Conservation (phyloP, 2,113 vertebrate species). For the Oxyruncus cristatus region DNA sequence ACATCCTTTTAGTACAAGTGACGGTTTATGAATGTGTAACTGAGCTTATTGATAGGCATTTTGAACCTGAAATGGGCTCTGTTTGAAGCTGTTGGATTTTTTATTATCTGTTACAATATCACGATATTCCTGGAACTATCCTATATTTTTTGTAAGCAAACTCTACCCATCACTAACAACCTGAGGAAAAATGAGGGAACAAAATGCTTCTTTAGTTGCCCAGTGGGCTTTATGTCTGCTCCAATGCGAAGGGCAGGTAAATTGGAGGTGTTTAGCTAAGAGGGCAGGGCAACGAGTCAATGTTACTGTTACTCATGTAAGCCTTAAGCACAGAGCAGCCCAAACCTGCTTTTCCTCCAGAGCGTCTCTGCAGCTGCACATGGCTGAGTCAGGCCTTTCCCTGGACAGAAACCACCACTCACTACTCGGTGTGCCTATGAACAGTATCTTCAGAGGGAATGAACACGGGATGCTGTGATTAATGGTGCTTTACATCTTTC, state of each 20-base stretch:
- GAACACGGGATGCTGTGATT: neutral
- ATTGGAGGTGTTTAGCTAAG: neutral
- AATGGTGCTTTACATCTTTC: neutral
- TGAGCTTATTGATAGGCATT: neutral
- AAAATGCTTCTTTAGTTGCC: neutral
- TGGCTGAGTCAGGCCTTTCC: neutral
- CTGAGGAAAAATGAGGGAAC: neutral
- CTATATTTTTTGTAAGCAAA: neutral
- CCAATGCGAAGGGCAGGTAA: neutral
- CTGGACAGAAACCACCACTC: neutral
- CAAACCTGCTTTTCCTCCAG: neutral
- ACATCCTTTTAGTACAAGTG: neutral
- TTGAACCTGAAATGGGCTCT: neutral
- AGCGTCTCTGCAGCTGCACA: neutral
- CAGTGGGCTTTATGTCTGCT: neutral
- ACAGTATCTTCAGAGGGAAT: neutral
- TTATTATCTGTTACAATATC: neutral
- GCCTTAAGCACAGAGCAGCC: neutral
- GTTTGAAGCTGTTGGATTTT: neutral
- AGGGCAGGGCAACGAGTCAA: neutral
- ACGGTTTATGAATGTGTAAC: neutral
- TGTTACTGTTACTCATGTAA: neutral
- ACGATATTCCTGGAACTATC: neutral
- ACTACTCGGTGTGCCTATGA: accelerated
- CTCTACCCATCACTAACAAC: neutral